Conservation (phyloP, 2,113 vertebrate genomes). For the Corydoras maculifer region DNA sequence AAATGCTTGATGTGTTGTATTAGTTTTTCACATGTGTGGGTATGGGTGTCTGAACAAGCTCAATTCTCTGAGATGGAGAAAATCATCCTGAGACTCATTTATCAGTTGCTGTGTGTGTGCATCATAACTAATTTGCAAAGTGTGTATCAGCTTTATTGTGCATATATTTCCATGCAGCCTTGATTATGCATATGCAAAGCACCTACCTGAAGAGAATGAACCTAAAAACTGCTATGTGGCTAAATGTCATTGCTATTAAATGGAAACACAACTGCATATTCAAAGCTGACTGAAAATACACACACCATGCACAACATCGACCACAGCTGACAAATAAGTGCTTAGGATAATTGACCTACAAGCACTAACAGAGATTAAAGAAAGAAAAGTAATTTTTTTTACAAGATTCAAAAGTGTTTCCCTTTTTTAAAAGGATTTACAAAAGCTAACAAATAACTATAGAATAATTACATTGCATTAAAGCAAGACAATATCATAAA, state of each 20-base stretch:
- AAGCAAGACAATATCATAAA: slow-evolving; percentile 77
- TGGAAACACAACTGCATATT: not conserved
- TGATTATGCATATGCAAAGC: not conserved
- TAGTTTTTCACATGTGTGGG: slow-evolving; percentile 20
- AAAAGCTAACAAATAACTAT: slow-evolving; percentile 62
- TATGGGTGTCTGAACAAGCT: slow-evolving; percentile 7
- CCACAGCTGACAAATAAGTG: not conserved
- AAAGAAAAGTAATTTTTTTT: slow-evolving; percentile 44
- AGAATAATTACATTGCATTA: slow-evolving; percentile 74
- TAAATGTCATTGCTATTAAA: not conserved
- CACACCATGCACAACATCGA: too few species aligned
- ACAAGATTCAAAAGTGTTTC: slow-evolving; percentile 50
- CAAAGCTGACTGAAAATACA: not conserved
- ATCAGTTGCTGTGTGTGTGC: not conserved
- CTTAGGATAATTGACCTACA: slow-evolving; percentile 20
- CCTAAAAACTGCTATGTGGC: not conserved
- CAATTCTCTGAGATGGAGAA: slow-evolving; percentile 37
- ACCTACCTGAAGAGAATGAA: not conserved
- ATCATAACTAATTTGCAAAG: not conserved
- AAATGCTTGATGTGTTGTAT: slow-evolving; percentile 28
- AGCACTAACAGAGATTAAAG: slow-evolving; percentile 22
- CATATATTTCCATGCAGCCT: too few species aligned
- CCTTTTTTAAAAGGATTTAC: slow-evolving; percentile 64
- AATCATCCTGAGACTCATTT: slow-evolving; percentile 7
- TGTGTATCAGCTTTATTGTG: too few species aligned